Evolutionary conservation across 2,888 invertebrate species (phyloP), one percentile per base, ranked within the genome.

Genomic region (Tribolium freemani): DNA sequence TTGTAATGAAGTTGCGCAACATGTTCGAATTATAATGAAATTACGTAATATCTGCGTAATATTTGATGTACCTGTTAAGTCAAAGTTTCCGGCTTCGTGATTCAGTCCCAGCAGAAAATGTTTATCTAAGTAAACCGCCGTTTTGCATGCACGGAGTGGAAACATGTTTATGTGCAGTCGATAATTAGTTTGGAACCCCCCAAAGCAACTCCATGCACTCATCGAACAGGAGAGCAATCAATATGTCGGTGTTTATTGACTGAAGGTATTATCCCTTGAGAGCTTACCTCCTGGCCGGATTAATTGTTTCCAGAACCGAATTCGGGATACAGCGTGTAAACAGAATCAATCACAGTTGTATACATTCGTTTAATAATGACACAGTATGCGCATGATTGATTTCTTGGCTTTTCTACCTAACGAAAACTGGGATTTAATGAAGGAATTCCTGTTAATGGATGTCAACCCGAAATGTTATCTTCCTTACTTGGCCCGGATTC

Each of bases 291-390:
- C 53, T 61, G 68, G 30, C 58, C 51, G 61, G 60, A 60, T 69
- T 69, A 69, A 69, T 69, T 69, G 69, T 69, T 68, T 68, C 54
- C 45, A 53, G 69, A 53, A 69, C 61, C 53, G 61, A 69, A 69
- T 61, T 53, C 61, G 44, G 56, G 30, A 45, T 56, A 66, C 54
- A 54, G 53, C 45, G 66, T 54, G 66, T 54, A 54, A 67, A 67
- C 66, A 56, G 66, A 56, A 67, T 67, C 66, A 67, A 67, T 67
- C 66, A 67, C 54, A 30, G 60, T 46, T 21, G 44, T 44, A 44
- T 20, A 51, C 63, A 45, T 53, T 51, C 53, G 51, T 64, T 53
- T 53, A 53, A 64, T 64, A 64, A 51, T 50, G 21, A 20, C 26
- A 21, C 53, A 21, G 21, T 51, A 44, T 53, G 53, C 53, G 51